Base-by-base conservation (phyloP, 2,797 vertebrate genomes). In the Clarias fuscus region DNA sequence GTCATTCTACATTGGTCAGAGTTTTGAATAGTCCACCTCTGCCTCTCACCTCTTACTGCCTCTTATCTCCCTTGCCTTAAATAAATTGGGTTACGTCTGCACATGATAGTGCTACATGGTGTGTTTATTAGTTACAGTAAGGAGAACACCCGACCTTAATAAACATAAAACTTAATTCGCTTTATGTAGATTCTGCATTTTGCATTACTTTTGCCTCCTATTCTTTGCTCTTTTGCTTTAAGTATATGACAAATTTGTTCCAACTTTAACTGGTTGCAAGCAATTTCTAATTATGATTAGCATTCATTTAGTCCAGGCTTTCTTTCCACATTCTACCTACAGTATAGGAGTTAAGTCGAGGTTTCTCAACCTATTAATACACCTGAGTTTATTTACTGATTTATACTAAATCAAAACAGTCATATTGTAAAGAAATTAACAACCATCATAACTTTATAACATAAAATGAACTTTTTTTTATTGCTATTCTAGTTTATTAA, bases 11-110 rank as follows among this genome's bases (percentile, higher is more conserved):
- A 40, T 33, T 37, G 20, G 37, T 64, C 77, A 65, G 62, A 89
- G 77, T 80, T 87, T 84, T 85, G 85, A 91, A 90, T 86, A 89
- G 88, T 81, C 73, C 14, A 83, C 73, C 73, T 20, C 15, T 84
- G 85, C 81, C 61, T 88, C 59, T 13, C 75, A 61, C 80, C 73
- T 87, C 22, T 72, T 84, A 85, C 68, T 22, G n/a, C 75, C 17
- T 58, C 17, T 58, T 61, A 5, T 61, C 20, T 22, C 7, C 8
- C 1, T 30, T 79, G 10, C 20, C 18, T 13, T 37, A 24, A 40
- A 78, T 13, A 2, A 11, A 22, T 58, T 5, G 7, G 58, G 73
- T 62, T 56, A 24, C 81, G 64, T 58, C 17, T 33, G 37, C 85
- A 48, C 85, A 84, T 48, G 72, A 53, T 7, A 68, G 64, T 11